A percentile compares a stretch with the other conserved stretches of the same genome.
phyloP scores from a whole-genome alignment of 2,113 vertebrate genomes.

The Solea senegalensis region DNA sequence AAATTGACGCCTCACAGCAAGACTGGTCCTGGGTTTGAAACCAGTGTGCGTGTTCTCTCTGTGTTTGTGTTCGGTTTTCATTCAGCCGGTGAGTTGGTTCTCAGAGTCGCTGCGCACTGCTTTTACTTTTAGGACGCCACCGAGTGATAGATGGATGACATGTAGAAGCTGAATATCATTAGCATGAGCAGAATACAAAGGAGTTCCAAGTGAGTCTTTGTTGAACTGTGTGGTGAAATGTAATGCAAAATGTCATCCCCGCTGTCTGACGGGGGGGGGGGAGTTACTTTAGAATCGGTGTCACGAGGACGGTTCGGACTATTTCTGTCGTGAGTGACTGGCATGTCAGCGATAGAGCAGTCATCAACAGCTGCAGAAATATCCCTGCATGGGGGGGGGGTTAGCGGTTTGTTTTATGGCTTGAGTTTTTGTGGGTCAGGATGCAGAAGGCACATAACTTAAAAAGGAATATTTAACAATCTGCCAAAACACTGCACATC shows the following conservation, averaged over 20 bases:
- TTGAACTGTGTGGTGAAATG: slow-evolving; percentile 50
- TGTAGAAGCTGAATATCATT: background rate
- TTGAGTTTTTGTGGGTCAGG: slow-evolving; percentile 75
- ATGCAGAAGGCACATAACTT: slow-evolving; percentile 74
- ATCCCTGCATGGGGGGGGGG: slow-evolving; percentile 68
- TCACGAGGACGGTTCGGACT: slow-evolving; percentile 57
- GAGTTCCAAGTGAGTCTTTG: slow-evolving; percentile 29
- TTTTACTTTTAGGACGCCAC: too few species aligned
- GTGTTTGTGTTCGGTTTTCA: too few species aligned
- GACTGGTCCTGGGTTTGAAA: too few species aligned
- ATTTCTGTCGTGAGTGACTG: slow-evolving; percentile 72
- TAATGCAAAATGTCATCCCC: slow-evolving; percentile 66
- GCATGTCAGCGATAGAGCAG: slow-evolving; percentile 67
- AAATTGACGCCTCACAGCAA: too few species aligned
- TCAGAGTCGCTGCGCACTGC: too few species aligned
- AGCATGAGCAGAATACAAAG: slow-evolving; percentile 11
- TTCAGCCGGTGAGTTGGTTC: too few species aligned
- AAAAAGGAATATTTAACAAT: slow-evolving; percentile 75
- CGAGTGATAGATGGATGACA: too few species aligned
- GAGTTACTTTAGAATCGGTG: slow-evolving; percentile 52
- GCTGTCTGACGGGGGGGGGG: slow-evolving; percentile 48
- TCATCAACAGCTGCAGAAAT: slow-evolving; percentile 72
- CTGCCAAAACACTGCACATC: slow-evolving; percentile 70
- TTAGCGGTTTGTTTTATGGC: slow-evolving; percentile 73
- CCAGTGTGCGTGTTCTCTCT: too few species aligned